These are phyloP conservation scores for Poecilobothrus nobilitatus DNA, from an alignment of 2,888 invertebrate species.

Conservation along the genomic window DNA sequence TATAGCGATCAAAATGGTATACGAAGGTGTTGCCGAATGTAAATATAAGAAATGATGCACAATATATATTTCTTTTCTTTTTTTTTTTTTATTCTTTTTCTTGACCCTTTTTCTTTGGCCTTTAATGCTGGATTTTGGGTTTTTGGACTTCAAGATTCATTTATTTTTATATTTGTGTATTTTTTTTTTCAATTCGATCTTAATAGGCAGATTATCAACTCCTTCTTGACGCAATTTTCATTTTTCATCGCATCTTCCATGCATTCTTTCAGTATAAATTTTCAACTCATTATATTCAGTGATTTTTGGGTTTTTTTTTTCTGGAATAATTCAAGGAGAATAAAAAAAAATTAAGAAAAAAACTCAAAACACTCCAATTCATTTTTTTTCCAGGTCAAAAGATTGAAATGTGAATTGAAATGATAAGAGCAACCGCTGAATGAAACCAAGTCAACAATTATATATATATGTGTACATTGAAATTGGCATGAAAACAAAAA, in stretches of 20 bases:
- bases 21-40: neutral
- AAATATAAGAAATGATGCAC: neutral
- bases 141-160: too few relatives aligned
- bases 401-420: neutral
- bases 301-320: too few relatives aligned
- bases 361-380: neutral
- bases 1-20: neutral
- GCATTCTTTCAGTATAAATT: neutral
- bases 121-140: too few relatives aligned
- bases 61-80: neutral
- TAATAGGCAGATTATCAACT: slow-evolving; percentile 5
- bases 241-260: neutral
- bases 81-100: too few relatives aligned
- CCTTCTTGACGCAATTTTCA: neutral
- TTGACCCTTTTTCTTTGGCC: too few relatives aligned
- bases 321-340: neutral
- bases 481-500: neutral
- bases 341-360: neutral
- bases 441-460: neutral
- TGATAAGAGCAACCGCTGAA: neutral
- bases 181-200: too few relatives aligned
- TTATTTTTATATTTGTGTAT: too few relatives aligned
- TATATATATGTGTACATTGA: too few relatives aligned
- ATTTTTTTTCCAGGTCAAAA: neutral
- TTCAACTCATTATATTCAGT: neutral